These are phyloP conservation scores for Ditylenchus weischeri DNA, from an alignment of 2,888 invertebrate species.

Conservation along the genomic window DNA sequence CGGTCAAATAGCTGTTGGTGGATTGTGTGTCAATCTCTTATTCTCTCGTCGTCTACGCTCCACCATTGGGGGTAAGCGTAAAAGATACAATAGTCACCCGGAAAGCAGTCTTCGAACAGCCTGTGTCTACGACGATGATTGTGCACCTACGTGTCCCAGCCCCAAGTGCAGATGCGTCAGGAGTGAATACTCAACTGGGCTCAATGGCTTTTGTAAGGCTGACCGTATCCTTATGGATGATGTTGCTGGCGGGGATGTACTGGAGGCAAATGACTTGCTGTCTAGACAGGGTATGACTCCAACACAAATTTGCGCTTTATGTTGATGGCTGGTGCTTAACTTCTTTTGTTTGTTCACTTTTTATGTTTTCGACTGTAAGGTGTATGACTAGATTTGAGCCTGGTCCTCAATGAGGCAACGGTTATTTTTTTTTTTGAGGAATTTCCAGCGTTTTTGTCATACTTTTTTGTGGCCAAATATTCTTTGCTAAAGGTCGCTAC, in stretches of 20 bases:
- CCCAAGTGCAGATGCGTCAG: constrained; percentile 7
- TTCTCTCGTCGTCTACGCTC: constrained; percentile 12
- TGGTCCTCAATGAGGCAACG: no score
- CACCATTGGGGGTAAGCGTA: not conserved
- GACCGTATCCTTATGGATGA: constrained; percentile 4
- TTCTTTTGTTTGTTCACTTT: not conserved
- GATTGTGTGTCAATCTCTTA: constrained; percentile 37
- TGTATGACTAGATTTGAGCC: not conserved
- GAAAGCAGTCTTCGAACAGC: not conserved
- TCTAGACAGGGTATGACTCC: no score
- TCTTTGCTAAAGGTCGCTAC: no score
- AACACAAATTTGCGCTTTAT: no score
- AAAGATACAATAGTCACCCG: not conserved
- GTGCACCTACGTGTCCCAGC: constrained; percentile 6
- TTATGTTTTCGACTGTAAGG: not conserved
- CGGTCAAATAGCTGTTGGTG: constrained; percentile 44
- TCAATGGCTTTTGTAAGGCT: not conserved
- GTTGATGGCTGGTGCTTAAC: no score
- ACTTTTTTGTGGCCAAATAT: no score
- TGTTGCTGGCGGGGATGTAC: not conserved
- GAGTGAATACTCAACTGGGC: not conserved
- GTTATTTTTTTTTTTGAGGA: no score
- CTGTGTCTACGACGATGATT: constrained; percentile 15
- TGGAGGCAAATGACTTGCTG: not conserved
- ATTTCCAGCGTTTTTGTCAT: no score